These are phyloP conservation scores for Standfussiana lucernea DNA, from an alignment of 2,888 invertebrate genomes.

Conservation along the genomic window DNA sequence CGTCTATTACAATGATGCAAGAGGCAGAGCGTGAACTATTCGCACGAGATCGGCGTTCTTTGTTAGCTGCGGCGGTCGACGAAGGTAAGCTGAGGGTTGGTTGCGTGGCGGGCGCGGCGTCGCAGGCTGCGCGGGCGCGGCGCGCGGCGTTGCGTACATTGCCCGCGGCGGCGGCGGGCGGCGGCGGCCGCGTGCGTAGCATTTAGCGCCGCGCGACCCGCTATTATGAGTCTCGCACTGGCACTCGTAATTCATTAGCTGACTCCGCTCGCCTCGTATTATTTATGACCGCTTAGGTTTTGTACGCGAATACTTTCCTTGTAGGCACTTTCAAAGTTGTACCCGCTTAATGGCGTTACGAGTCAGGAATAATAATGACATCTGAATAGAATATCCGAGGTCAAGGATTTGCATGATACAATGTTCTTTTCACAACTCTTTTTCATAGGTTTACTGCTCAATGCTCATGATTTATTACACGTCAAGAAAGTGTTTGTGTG, in stretches of 20 bases:
- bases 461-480: slow-evolving; percentile 76
- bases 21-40: slow-evolving; percentile 84
- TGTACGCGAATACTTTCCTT: slow-evolving; percentile 82
- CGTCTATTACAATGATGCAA: slow-evolving; percentile 82
- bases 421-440: slow-evolving; percentile 75
- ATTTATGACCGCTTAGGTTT: slow-evolving; percentile 87
- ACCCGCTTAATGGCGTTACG: slow-evolving; percentile 76
- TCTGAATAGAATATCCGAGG: slow-evolving; percentile 83
- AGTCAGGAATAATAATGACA: slow-evolving; percentile 81
- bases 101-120: slow-evolving; percentile 38
- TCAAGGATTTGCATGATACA: slow-evolving; percentile 81
- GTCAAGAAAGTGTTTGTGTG: slow-evolving; percentile 62
- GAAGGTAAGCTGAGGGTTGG: slow-evolving; percentile 58
- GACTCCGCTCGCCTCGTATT: slow-evolving; percentile 83
- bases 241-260: slow-evolving; percentile 87
- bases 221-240: slow-evolving; percentile 81
- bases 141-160: slow-evolving; percentile 66
- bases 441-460: slow-evolving; percentile 71
- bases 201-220: slow-evolving; percentile 76
- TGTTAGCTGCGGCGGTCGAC: slow-evolving; percentile 63
- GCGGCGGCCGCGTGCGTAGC: slow-evolving; percentile 66
- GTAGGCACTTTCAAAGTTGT: slow-evolving; percentile 78
- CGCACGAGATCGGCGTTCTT: slow-evolving; percentile 77
- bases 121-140: slow-evolving; percentile 57
- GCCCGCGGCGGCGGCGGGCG: slow-evolving; percentile 69